These are phyloP conservation scores for Ormyrus pomaceus DNA, from an alignment of 2,888 invertebrate species.

Conservation along the genomic window DNA sequence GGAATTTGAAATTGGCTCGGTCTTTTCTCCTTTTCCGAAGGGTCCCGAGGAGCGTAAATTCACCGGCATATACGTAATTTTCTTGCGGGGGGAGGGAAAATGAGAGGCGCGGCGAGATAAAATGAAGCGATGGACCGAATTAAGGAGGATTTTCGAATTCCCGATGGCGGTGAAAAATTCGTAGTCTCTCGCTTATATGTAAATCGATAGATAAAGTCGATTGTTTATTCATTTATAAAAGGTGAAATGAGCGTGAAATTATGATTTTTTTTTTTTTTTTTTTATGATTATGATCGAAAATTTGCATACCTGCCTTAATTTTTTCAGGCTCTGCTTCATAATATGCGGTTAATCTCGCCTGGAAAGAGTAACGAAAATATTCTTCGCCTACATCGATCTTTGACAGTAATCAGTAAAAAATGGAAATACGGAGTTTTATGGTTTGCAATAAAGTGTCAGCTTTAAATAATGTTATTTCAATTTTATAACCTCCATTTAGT, in stretches of 20 bases:
- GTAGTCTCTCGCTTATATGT: too few relatives aligned
- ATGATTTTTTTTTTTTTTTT: not conserved
- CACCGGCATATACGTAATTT: constrained; percentile 48
- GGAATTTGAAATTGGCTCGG: constrained; percentile 66
- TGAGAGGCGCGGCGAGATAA: constrained; percentile 33
- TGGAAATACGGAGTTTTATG: too few relatives aligned
- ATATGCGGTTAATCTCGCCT: too few relatives aligned
- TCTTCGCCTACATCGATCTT: too few relatives aligned
- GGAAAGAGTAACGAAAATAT: too few relatives aligned
- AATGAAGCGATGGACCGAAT: constrained; percentile 45
- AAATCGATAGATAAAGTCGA: not conserved
- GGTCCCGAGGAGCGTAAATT: constrained; percentile 28
- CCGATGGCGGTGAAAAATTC: constrained; percentile 22
- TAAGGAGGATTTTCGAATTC: constrained; percentile 40
- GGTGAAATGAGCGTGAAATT: not conserved
- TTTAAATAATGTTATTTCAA: too few relatives aligned
- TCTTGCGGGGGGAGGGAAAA: not conserved
- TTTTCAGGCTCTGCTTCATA: not conserved
- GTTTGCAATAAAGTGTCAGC: too few relatives aligned
- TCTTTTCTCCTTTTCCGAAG: constrained; percentile 50
- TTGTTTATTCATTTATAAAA: not conserved
- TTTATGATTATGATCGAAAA: not conserved
- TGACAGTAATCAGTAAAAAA: too few relatives aligned
- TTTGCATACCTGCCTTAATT: not conserved
- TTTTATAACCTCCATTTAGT: too few relatives aligned